phyloP scores from a whole-genome alignment of 1,140 invertebrate genomes.

The Periplaneta americana region DNA sequence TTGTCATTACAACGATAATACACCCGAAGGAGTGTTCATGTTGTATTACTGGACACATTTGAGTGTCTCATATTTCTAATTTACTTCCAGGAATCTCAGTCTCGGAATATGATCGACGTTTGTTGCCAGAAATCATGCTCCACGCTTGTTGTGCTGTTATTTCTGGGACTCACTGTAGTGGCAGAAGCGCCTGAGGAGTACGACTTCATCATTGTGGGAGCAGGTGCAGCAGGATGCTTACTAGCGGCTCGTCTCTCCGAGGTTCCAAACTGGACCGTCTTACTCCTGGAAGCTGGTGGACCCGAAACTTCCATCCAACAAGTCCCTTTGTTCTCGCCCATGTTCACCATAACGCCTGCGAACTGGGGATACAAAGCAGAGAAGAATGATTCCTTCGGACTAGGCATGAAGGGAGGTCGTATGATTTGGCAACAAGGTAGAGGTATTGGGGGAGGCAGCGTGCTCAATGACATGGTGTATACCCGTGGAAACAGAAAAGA shows the following conservation, averaged over 20 bases:
- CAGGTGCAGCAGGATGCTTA: not conserved
- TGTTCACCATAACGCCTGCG: not conserved
- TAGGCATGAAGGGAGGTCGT: conserved; percentile 56
- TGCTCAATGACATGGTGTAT: conserved; percentile 58
- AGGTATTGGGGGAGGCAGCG: conserved; percentile 53
- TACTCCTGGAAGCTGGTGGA: not conserved
- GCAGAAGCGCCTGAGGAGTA: too few relatives aligned
- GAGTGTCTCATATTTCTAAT: too few relatives aligned
- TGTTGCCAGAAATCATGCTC: too few relatives aligned
- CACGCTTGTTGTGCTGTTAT: too few relatives aligned
- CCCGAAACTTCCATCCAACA: conserved; percentile 16
- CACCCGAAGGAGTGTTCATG: too few relatives aligned
- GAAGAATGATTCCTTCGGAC: too few relatives aligned
- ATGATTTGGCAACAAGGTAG: not conserved
- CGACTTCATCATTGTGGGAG: not conserved
- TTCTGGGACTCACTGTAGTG: too few relatives aligned
- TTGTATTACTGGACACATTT: too few relatives aligned
- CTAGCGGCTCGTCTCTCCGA: not conserved
- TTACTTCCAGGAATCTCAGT: too few relatives aligned
- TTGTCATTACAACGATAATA: too few relatives aligned
- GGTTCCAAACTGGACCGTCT: not conserved
- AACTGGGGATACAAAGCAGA: too few relatives aligned
- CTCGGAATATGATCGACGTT: too few relatives aligned
- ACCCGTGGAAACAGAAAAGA: conserved; percentile 50
- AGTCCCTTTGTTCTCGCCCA: conserved; percentile 21